Conservation (phyloP, 2,888 invertebrate species). For the Gortyna flavago region DNA sequence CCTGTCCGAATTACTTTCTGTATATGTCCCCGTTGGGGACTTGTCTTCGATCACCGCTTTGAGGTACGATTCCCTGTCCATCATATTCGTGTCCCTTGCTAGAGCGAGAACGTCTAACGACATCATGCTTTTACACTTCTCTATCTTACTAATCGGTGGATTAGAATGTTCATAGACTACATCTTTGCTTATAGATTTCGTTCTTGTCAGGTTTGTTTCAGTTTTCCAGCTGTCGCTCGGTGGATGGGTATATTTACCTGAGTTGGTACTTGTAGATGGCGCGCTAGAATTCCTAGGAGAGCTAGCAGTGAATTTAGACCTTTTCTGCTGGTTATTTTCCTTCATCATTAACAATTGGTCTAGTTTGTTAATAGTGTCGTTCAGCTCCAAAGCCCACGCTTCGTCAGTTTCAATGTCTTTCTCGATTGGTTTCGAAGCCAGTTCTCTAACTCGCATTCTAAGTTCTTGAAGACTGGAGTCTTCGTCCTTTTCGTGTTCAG, state of each 20-base stretch:
- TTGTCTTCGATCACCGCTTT: conserved; percentile 88
- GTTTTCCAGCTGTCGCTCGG: conserved; percentile 80
- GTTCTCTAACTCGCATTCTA: conserved; percentile 92
- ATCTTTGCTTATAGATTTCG: conserved; percentile 84
- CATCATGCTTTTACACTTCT: conserved; percentile 88
- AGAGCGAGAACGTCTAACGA: conserved; percentile 85
- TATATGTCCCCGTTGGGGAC: conserved; percentile 86
- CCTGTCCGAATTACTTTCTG: conserved; percentile 86
- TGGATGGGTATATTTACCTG: conserved; percentile 73
- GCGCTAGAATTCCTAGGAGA: conserved; percentile 84
- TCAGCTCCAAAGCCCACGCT: conserved; percentile 94
- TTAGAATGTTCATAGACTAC: conserved; percentile 80
- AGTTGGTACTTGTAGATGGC: conserved; percentile 83
- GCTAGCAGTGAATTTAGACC: conserved; percentile 84
- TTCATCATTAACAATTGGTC: conserved; percentile 93
- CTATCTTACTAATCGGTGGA: conserved; percentile 80
- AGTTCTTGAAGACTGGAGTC: conserved; percentile 92
- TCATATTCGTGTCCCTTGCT: conserved; percentile 83
- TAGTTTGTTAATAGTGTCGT: conserved; percentile 94
- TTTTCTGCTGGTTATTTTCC: conserved; percentile 90
- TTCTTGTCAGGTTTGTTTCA: conserved; percentile 77
- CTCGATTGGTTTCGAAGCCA: conserved; percentile 93
- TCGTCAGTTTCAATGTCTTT: conserved; percentile 92
- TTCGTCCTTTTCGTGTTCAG: conserved; percentile 83
- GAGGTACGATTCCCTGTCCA: conserved; percentile 85